Evolutionary conservation across 2,113 vertebrate species (phyloP).

Genomic region (Guaruba guarouba): DNA sequence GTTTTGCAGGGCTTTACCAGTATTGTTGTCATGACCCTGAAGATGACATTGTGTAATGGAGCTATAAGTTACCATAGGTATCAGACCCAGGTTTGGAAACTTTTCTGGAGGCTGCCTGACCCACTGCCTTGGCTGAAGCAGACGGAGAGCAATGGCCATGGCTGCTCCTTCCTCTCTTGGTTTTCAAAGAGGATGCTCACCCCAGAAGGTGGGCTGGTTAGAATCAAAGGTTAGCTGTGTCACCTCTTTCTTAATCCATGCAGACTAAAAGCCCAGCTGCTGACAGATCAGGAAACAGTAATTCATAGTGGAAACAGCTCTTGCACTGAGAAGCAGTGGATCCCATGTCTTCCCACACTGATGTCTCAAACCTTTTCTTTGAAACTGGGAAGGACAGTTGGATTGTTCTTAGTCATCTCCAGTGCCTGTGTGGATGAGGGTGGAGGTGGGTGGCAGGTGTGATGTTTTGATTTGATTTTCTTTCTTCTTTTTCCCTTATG

Average conservation of each 20-base stretch:
- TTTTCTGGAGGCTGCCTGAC: not conserved
- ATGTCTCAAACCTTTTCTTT: not conserved
- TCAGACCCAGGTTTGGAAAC: not conserved
- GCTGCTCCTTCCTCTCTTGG: not conserved
- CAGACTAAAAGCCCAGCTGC: not conserved
- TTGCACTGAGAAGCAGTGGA: not conserved
- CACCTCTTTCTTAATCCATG: not conserved
- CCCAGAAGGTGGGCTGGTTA: not conserved
- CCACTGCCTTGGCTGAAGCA: not conserved
- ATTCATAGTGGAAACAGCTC: constrained; percentile 7
- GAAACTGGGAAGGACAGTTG: not conserved
- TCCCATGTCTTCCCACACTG: not conserved
- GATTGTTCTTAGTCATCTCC: not conserved
- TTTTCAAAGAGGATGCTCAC: not conserved
- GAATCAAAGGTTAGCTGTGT: not conserved
- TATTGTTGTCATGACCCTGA: not conserved
- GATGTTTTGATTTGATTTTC: not conserved
- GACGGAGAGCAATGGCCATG: not conserved
- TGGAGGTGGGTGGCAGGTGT: not conserved
- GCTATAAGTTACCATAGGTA: not conserved
- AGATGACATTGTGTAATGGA: not conserved
- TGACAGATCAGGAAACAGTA: not conserved
- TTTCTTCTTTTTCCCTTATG: not conserved
- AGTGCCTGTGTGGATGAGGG: not conserved
- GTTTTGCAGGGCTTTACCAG: not conserved